Conservation (phyloP, 92 coral and sea anemone species). For the Isaurus tuberculatus region DNA sequence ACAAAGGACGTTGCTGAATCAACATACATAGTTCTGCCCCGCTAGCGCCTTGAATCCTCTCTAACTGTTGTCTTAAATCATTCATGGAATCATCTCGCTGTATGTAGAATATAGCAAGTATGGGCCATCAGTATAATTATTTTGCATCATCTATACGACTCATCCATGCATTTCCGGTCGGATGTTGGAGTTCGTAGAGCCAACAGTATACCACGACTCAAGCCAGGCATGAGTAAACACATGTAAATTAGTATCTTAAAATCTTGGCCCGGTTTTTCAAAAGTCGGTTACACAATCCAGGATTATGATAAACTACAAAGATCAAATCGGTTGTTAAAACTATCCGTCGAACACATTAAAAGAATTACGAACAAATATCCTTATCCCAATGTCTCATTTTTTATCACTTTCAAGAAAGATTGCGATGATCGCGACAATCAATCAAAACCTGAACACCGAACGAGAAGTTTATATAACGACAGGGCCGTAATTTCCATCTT, state of each 20-base stretch:
- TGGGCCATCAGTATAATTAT: not conserved
- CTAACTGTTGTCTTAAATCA: slow-evolving; percentile 93
- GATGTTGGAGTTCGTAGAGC: not conserved
- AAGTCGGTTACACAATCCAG: no score
- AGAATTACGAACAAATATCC: no score
- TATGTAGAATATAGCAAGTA: slow-evolving; percentile 39
- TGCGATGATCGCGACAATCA: no score
- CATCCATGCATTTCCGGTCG: not conserved
- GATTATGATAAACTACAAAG: no score
- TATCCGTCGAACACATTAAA: no score
- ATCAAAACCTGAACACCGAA: no score
- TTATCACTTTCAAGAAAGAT: no score
- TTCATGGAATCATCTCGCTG: slow-evolving; percentile 91
- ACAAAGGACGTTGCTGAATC: not conserved
- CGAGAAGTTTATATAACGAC: no score
- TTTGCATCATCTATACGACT: not conserved
- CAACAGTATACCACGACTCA: not conserved
- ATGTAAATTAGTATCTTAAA: not conserved
- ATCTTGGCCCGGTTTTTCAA: not conserved
- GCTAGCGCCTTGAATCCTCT: slow-evolving; percentile 69
- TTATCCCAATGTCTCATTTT: no score
- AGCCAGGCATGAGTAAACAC: not conserved
- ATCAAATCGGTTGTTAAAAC: no score
- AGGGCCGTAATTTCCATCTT: no score
- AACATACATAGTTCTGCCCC: slow-evolving; percentile 34